Percentiles rank a stretch among this genome's conserved stretches.
phyloP scores from a whole-genome alignment of 2,113 vertebrate genomes.

The Odobenus rosmarus region DNA sequence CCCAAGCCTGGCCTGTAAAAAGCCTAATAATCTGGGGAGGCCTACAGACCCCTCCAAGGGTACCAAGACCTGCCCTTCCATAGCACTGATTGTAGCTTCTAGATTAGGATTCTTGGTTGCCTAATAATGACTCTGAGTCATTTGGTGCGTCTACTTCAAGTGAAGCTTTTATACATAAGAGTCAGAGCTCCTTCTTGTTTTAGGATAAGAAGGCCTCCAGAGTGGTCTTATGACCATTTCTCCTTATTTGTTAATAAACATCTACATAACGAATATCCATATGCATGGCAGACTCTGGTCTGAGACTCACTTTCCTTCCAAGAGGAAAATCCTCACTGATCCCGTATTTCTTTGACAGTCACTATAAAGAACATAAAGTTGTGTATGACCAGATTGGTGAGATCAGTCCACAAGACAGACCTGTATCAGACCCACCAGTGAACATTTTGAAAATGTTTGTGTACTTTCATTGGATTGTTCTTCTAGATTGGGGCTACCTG shows the following conservation, averaged over 20 bases:
- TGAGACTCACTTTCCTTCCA: not conserved
- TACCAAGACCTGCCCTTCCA: not conserved
- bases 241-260: not conserved
- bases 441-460: not conserved
- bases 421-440: not conserved
- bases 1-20: not conserved
- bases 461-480: not conserved
- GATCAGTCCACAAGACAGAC: not conserved
- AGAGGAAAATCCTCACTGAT: not conserved
- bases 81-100: not conserved
- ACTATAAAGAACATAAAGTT: not conserved
- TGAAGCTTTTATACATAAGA: not conserved
- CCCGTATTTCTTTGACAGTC: not conserved
- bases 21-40: not conserved
- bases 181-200: not conserved
- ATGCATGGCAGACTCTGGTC: not conserved
- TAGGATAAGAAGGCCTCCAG: not conserved
- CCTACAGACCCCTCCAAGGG: not conserved
- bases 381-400: not conserved
- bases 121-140: not conserved
- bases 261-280: not conserved
- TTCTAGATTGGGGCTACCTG: not conserved
- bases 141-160: not conserved
- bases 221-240: not conserved
- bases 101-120: not conserved